Evolutionary conservation across 2,797 vertebrate genomes (phyloP).

Genomic region (Cyclopterus lumpus): DNA sequence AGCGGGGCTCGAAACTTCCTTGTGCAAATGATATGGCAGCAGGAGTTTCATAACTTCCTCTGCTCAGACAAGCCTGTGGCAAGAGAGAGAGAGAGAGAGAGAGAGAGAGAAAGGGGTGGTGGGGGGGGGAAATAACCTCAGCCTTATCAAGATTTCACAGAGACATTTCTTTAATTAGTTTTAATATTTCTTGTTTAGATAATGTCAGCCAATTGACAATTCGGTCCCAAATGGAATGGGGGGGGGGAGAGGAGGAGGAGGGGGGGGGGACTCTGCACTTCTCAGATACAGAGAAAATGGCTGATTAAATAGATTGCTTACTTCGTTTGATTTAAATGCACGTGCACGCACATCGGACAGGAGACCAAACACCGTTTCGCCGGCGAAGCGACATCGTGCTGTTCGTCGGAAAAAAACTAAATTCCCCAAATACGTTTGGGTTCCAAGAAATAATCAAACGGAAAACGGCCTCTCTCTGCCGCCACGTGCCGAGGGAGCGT

Average conservation of each 20-base stretch:
- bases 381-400: conserved; percentile 37
- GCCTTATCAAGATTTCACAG: conserved; percentile 85
- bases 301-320: conserved; percentile 74
- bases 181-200: conserved; percentile 85
- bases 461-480: too few species aligned
- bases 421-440: conserved; percentile 22
- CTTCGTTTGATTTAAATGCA: conserved; percentile 72
- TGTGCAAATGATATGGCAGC: conserved; percentile 83
- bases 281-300: conserved; percentile 69
- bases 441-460: too few species aligned
- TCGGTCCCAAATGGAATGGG: conserved; percentile 73
- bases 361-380: conserved; percentile 69
- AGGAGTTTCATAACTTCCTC: conserved; percentile 88
- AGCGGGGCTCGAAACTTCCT: conserved; percentile 81
- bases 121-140: conserved; percentile 62
- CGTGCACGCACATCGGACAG: conserved; percentile 69
- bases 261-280: conserved; percentile 54
- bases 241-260: neutral
- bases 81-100: conserved; percentile 43
- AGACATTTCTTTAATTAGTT: conserved; percentile 88
- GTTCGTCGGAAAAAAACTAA: conserved; percentile 58
- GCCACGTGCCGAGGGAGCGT: too few species aligned
- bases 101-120: conserved; percentile 24
- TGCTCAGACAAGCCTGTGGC: conserved; percentile 82
- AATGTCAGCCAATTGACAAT: conserved; percentile 85